Evolutionary conservation across 2,888 invertebrate species (phyloP).

Genomic region (Lamproptera curius): DNA sequence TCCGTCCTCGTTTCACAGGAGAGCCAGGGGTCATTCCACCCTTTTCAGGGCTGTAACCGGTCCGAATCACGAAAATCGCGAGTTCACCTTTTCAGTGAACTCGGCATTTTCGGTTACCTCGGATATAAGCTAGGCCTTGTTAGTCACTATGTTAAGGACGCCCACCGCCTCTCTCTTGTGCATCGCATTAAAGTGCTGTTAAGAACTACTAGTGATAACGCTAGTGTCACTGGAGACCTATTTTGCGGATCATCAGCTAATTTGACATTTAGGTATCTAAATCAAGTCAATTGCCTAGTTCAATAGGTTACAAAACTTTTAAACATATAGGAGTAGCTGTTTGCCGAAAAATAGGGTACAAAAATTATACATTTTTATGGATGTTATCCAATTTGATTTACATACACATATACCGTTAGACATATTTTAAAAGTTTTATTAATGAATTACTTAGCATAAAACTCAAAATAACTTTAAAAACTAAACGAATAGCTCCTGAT

Average conservation of each 20-base stretch:
- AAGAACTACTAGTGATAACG: neutral
- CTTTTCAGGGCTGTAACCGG: too few relatives aligned
- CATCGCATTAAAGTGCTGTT: conserved; percentile 26
- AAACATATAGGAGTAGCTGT: neutral
- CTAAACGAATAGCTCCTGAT: too few relatives aligned
- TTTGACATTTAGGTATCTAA: neutral
- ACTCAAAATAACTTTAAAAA: too few relatives aligned
- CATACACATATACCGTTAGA: too few relatives aligned
- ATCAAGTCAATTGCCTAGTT: neutral
- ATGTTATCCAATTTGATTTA: too few relatives aligned
- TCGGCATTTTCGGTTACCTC: conserved; percentile 49
- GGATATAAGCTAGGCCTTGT: conserved; percentile 57
- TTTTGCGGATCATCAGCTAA: conserved; percentile 10
- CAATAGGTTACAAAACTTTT: neutral
- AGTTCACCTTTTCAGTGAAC: conserved; percentile 24
- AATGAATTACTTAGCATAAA: neutral
- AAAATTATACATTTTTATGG: too few relatives aligned
- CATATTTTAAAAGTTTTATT: too few relatives aligned
- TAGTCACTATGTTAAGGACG: conserved; percentile 54
- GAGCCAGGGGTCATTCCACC: too few relatives aligned
- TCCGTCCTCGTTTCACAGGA: too few relatives aligned
- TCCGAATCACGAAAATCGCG: too few relatives aligned
- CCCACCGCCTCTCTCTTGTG: conserved; percentile 49
- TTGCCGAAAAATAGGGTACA: too few relatives aligned
- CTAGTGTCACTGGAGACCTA: neutral